A percentile compares a stretch with the other conserved stretches of the same genome.
Conservation (phyloP, 2,888 invertebrate species). For the Cyrtodaria siliqua region DNA sequence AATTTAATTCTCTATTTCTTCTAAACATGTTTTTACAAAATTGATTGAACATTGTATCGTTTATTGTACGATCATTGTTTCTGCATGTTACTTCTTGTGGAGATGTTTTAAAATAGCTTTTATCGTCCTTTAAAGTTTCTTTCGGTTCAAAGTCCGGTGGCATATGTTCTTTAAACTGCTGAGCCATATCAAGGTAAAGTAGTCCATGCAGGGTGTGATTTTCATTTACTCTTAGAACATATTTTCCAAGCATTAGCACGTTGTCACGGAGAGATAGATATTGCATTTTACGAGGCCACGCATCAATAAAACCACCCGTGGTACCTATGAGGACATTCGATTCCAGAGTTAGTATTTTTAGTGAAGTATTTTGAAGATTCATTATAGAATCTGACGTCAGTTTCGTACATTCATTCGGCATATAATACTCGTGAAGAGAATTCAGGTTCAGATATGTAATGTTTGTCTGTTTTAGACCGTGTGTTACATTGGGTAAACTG, state of each 20-base stretch:
- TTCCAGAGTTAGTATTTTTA: slow-evolving; percentile 2
- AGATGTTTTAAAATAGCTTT: no score
- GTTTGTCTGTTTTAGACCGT: slow-evolving; percentile 1
- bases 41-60: background rate
- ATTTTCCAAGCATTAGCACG: slow-evolving; percentile 16
- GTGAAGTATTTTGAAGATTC: background rate
- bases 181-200: slow-evolving; percentile 13
- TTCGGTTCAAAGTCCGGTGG: no score
- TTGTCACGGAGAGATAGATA: slow-evolving; percentile 26
- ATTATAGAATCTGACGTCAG: background rate
- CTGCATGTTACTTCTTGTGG: no score
- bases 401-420: background rate
- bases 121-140: no score
- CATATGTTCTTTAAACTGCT: slow-evolving; percentile 23
- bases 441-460: slow-evolving; percentile 21
- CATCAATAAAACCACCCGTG: background rate
- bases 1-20: background rate
- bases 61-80: background rate
- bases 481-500: slow-evolving; percentile 13
- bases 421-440: slow-evolving; percentile 7
- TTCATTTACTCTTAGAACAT: slow-evolving; percentile 2
- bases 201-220: background rate
- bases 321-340: background rate
- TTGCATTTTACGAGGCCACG: background rate
- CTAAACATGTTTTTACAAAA: slow-evolving; percentile 9